phyloP scores from a whole-genome alignment of 1,140 invertebrate genomes.

The Sycophaga agraensis region DNA sequence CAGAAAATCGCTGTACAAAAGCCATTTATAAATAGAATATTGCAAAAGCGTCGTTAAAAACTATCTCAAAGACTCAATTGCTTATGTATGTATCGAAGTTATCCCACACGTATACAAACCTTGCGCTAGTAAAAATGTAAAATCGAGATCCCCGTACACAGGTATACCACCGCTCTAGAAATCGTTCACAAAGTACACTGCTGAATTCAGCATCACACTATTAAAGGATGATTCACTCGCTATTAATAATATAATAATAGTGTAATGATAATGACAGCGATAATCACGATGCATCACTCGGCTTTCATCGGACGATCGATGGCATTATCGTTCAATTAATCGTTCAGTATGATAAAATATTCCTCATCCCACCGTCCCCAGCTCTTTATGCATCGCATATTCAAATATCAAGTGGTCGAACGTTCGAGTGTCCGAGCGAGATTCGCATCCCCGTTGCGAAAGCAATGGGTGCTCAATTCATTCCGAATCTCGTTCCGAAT shows the following conservation, averaged over 20 bases:
- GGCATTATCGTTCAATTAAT: not conserved
- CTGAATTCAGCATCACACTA: not conserved
- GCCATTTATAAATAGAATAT: not conserved
- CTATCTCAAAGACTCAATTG: not conserved
- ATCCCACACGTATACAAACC: not conserved
- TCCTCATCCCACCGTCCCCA: not conserved
- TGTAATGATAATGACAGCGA: not conserved
- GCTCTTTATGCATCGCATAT: not conserved
- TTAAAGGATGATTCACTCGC: not conserved
- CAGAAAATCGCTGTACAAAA: not conserved
- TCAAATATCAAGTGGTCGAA: slow-evolving; percentile 1
- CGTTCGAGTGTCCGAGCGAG: too few relatives aligned
- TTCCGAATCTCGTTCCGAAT: too few relatives aligned
- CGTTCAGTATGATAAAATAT: slow-evolving; percentile 1
- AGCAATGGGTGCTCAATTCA: not conserved
- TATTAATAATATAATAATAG: not conserved
- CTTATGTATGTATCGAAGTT: not conserved
- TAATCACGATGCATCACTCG: not conserved
- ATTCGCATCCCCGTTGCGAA: not conserved
- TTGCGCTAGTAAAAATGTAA: too few relatives aligned
- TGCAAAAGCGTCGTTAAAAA: not conserved
- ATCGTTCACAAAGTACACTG: not conserved
- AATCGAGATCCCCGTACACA: too few relatives aligned
- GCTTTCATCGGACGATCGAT: not conserved
- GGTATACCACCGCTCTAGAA: too few relatives aligned